Percentiles rank a stretch among this genome's conserved stretches.
Evolutionary conservation across 2,888 invertebrate species (phyloP).

Genomic region (Mimumesa dahlbomi): DNA sequence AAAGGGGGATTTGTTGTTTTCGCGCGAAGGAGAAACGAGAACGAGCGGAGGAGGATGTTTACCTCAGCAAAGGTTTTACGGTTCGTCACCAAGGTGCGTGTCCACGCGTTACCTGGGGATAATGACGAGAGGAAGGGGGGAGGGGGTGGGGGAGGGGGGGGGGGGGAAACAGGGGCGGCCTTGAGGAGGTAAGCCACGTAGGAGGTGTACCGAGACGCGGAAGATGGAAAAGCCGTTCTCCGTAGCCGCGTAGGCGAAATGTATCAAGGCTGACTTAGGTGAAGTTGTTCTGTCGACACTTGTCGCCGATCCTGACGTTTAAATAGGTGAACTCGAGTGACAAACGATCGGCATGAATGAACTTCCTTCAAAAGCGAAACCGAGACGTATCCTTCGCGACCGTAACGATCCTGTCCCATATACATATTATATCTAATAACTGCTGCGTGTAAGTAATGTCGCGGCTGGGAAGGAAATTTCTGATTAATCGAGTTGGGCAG

Average conservation of each 20-base stretch:
- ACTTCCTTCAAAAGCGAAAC: slow-evolving; percentile 39
- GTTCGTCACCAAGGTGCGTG: slow-evolving; percentile 44
- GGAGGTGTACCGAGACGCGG: slow-evolving; percentile 77
- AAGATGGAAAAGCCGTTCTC: slow-evolving; percentile 77
- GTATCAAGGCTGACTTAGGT: slow-evolving; percentile 72
- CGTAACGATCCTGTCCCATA: slow-evolving; percentile 12
- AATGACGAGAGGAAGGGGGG: no score
- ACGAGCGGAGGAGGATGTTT: slow-evolving; percentile 72
- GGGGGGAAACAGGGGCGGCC: slow-evolving; percentile 70
- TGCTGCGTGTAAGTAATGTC: no score
- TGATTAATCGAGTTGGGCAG: no score
- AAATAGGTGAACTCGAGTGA: slow-evolving; percentile 61
- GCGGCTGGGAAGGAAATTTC: no score
- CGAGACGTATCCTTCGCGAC: slow-evolving; percentile 26
- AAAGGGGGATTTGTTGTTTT: slow-evolving; percentile 15
- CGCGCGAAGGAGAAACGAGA: slow-evolving; percentile 55
- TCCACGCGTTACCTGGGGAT: slow-evolving; percentile 40
- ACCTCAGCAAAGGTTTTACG: slow-evolving; percentile 53
- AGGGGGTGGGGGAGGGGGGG: no score
- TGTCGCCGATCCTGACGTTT: slow-evolving; percentile 64
- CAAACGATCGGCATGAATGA: slow-evolving; percentile 63
- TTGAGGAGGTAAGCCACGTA: slow-evolving; percentile 71
- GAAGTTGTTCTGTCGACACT: slow-evolving; percentile 62
- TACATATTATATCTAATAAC: slow-evolving; percentile 5
- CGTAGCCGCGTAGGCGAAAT: slow-evolving; percentile 73